Percentiles rank a stretch among this genome's conserved stretches.
Conservation (phyloP, 2,113 vertebrate genomes). For the Eonycteris spelaea region DNA sequence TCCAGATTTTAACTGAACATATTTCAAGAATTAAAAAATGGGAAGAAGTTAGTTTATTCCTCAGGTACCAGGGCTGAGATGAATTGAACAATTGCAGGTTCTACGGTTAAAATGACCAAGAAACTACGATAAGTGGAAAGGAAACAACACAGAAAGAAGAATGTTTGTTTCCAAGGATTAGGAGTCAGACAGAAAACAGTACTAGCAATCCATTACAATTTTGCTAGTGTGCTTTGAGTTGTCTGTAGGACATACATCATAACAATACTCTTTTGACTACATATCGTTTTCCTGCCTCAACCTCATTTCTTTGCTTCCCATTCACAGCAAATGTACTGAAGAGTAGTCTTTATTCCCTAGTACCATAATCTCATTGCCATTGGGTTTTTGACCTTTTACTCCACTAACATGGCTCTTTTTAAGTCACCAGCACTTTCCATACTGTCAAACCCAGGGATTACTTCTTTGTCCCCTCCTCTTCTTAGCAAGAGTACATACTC, state of each 20-base stretch:
- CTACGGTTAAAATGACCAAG: background rate
- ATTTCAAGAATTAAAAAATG: conserved; percentile 2
- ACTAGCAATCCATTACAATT: background rate
- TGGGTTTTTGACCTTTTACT: background rate
- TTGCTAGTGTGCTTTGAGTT: background rate
- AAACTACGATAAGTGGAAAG: background rate
- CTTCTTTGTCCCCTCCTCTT: background rate
- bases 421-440: background rate
- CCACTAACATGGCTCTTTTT: background rate
- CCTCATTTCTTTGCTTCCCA: background rate
- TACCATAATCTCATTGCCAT: background rate
- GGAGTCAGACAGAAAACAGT: background rate
- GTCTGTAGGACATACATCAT: background rate
- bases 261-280: background rate
- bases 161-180: background rate
- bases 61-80: background rate
- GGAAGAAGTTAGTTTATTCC: background rate
- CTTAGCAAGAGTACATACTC: background rate
- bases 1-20: background rate
- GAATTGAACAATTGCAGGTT: background rate
- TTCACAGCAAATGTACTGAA: background rate
- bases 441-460: background rate
- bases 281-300: background rate
- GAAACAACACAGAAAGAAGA: background rate
- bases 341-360: background rate